A percentile compares a stretch with the other conserved stretches of the same genome.
phyloP scores from a whole-genome alignment of 2,888 invertebrate species.

The Phymatocera aterrima region DNA sequence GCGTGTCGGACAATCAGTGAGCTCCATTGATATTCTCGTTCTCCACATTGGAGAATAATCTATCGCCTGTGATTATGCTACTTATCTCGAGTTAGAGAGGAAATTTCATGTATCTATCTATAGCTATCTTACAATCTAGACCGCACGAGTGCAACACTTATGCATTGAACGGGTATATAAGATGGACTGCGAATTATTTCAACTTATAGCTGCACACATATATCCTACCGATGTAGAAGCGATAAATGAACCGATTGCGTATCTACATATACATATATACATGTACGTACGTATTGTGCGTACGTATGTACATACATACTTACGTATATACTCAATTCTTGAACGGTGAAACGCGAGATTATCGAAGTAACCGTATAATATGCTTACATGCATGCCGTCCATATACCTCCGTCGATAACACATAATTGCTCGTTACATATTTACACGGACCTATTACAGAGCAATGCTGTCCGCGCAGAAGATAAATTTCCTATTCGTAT shows the following conservation, averaged over 20 bases:
- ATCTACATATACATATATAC: background rate
- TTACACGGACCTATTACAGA: no score
- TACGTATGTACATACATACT: background rate
- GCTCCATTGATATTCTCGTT: no score
- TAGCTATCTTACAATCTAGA: background rate
- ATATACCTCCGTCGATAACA: no score
- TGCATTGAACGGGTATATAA: background rate
- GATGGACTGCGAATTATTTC: background rate
- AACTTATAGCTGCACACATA: background rate
- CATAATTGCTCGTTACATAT: conserved; percentile 29
- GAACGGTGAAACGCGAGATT: background rate
- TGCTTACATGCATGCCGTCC: no score
- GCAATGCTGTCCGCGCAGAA: background rate
- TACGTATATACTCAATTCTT: background rate
- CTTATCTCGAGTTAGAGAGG: background rate
- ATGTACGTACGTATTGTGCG: background rate
- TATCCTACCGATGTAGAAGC: background rate
- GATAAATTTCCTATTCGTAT: background rate
- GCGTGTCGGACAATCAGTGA: no score
- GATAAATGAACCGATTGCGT: conserved; percentile 6
- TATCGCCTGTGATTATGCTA: background rate
- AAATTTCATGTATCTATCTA: background rate
- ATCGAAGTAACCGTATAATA: conserved; percentile 2
- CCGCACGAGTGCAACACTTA: background rate
- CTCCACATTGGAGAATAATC: background rate